A percentile compares a stretch with the other conserved stretches of the same genome.
These are phyloP conservation scores for Plutella xylostella DNA, from an alignment of 2,888 invertebrate genomes.

Conservation along the genomic window DNA sequence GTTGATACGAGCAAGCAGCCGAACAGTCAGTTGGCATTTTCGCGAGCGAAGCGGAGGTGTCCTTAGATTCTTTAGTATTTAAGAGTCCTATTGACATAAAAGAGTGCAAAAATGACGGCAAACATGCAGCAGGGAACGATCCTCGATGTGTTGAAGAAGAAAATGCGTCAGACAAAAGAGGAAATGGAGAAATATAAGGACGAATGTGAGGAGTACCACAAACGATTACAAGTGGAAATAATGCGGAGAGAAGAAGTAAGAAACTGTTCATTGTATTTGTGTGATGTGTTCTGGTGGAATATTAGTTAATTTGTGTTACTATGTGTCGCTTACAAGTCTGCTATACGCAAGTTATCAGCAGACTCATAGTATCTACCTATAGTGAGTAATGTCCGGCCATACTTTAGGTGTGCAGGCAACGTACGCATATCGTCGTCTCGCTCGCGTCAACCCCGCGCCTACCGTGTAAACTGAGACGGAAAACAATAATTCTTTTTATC, in stretches of 20 bases:
- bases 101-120: constrained; percentile 81
- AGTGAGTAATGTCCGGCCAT: constrained; percentile 70
- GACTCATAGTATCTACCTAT: constrained; percentile 61
- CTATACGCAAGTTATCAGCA: constrained; percentile 50
- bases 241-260: constrained; percentile 99
- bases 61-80: constrained; percentile 54
- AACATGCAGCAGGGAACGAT: constrained; percentile 93
- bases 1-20: constrained; percentile 50
- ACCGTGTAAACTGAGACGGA: constrained; percentile 45
- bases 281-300: constrained; percentile 43
- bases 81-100: constrained; percentile 43
- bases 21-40: constrained; percentile 68
- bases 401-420: constrained; percentile 66
- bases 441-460: constrained; percentile 42
- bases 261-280: constrained; percentile 55
- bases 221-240: constrained; percentile 94
- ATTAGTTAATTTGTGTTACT: constrained; percentile 32
- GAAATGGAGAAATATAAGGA: constrained; percentile 99
- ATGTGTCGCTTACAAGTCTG: constrained; percentile 30
- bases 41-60: constrained; percentile 66
- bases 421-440: constrained; percentile 67
- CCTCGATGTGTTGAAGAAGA: constrained; percentile 98
- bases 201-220: constrained; percentile 95
- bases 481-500: constrained; percentile 43
- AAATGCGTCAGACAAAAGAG: constrained; percentile 99